Base-by-base conservation (phyloP, 2,888 invertebrate species). In the Hemistola chrysoprasaria region DNA sequence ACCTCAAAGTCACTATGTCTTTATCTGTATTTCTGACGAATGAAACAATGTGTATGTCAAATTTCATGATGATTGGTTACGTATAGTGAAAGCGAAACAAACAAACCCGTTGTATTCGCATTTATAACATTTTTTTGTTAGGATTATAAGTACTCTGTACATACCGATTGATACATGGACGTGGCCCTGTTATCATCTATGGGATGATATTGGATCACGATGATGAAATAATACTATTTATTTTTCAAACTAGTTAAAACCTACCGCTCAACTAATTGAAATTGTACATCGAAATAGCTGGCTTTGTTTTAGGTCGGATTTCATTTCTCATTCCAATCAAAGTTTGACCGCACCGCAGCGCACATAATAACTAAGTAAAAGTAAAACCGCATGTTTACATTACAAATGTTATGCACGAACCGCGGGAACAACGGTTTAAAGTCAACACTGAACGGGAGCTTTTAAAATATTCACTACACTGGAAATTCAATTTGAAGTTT, bases 401-500 rank as follows among this genome's bases (percentile, higher is more conserved):
- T 62, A 58, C 59, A 63, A 64, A 71, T 59, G 60, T 54, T 59
- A 59, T 55, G 57, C 55, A 52, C 54, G 53, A 52, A 49, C 49
- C 50, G 45, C 49, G 44, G 50, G 47, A 56, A 57, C 67, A 61
- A 52, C 62, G 64, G 62, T 67, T 59, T 61, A 71, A 69, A 75
- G 70, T 77, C 71, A 76, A 77, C 76, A 76, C 51, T 10, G 28
- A 44, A 50, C 57, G 46, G 50, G 53, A 50, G 59, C 59, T 54
- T 65, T 71, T 80, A 60, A 78, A 78, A 78, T 80, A 81, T 81
- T 78, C 73, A 77, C 65, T 59, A 66, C 56, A 64, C 64, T 71
- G 68, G 58, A 78, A 82, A 81, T 80, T 79, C 73, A 78, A 79
- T 81, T 79, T 76, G 66, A 71, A 75, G 71, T 76, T 78, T 73